Conservation (phyloP, 2,113 vertebrate species). For the Nesogale talazaci region DNA sequence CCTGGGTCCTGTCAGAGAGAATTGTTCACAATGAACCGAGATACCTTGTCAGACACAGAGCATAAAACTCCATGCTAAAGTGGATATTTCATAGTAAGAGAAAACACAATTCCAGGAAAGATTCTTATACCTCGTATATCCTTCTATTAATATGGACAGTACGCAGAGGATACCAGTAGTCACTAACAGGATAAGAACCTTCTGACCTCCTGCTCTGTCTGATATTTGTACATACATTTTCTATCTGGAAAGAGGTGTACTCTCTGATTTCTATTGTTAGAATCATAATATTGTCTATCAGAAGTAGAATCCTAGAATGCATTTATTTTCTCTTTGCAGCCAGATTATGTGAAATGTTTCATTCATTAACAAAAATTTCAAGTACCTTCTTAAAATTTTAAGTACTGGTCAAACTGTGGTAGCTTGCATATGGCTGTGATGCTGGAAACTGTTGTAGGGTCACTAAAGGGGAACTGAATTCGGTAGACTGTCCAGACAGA, state of each 20-base stretch:
- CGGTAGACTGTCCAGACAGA: too few species aligned
- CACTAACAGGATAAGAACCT: neutral
- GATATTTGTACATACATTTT: neutral
- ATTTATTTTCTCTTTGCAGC: neutral
- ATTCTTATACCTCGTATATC: neutral
- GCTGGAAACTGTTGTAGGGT: too few species aligned
- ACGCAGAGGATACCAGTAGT: neutral
- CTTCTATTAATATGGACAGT: constrained; percentile 20
- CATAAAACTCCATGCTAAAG: neutral
- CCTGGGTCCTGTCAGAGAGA: neutral
- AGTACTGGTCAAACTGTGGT: neutral
- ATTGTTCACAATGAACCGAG: neutral
- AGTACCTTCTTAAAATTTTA: neutral
- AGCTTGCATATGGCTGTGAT: too few species aligned
- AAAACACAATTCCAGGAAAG: neutral
- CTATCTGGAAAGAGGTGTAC: neutral
- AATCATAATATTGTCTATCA: constrained; percentile 20
- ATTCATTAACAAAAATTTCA: neutral
- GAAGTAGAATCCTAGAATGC: neutral
- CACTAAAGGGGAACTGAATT: too few species aligned
- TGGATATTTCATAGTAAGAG: neutral
- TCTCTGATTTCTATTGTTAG: neutral
- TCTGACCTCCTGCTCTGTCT: neutral
- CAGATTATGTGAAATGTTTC: neutral
- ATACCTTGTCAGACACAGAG: neutral